phyloP scores from a whole-genome alignment of 92 coral and sea anemone genomes.

The Zoanthus solanderi region DNA sequence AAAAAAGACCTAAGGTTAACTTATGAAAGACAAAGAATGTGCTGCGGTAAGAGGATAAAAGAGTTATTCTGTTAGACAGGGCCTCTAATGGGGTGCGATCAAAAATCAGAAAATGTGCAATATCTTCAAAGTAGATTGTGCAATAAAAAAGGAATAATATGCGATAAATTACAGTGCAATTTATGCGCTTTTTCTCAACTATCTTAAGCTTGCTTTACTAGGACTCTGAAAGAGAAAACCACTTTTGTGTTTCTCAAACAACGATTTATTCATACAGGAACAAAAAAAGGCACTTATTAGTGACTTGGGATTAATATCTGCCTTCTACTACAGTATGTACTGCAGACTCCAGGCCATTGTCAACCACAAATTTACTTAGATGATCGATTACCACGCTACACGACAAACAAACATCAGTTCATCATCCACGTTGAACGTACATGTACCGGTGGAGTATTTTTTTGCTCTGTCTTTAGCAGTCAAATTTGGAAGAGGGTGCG shows the following conservation, averaged over 20 bases:
- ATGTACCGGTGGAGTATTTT: neutral
- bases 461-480: neutral
- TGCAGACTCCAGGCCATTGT: neutral
- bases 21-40: too few relatives aligned
- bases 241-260: neutral
- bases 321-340: neutral
- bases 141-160: conserved; percentile 30
- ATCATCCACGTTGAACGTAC: neutral
- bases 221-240: neutral
- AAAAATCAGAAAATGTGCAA: conserved; percentile 30
- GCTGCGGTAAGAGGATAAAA: too few relatives aligned
- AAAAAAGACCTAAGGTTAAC: too few relatives aligned
- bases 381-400: neutral
- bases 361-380: neutral
- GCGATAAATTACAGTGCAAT: neutral
- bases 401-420: neutral
- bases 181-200: neutral
- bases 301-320: neutral
- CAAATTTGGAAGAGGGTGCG: neutral
- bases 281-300: too few relatives aligned
- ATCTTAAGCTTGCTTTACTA: neutral
- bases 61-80: neutral
- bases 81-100: conserved; percentile 6
- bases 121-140: conserved; percentile 27
- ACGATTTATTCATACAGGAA: too few relatives aligned